Percentiles rank a stretch among this genome's conserved stretches.
phyloP scores from a whole-genome alignment of 2,888 invertebrate species.

The Ypsolopha scabrella region DNA sequence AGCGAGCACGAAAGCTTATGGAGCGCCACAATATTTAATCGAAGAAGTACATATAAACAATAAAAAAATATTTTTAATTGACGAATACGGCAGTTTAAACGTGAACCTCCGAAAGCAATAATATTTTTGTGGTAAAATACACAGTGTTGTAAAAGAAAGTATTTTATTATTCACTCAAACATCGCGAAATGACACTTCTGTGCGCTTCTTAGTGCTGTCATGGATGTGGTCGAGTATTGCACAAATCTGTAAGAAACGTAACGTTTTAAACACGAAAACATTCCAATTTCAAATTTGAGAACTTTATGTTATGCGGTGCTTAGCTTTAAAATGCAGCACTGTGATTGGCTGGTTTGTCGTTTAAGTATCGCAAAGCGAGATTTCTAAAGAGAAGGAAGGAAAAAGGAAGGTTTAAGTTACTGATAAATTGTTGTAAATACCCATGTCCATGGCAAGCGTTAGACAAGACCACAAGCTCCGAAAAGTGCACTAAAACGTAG shows the following conservation, averaged over 20 bases:
- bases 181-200: slow-evolving; percentile 26
- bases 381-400: no score
- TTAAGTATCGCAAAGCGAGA: no score
- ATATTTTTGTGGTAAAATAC: slow-evolving; percentile 60
- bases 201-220: slow-evolving; percentile 7
- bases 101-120: slow-evolving; percentile 60
- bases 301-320: no score
- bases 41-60: slow-evolving; percentile 19
- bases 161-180: slow-evolving; percentile 58
- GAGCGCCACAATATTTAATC: slow-evolving; percentile 36
- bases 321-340: no score
- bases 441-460: slow-evolving; percentile 35
- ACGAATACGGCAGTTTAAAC: slow-evolving; percentile 26
- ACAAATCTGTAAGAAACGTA: not conserved
- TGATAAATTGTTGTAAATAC: slow-evolving; percentile 26
- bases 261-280: no score
- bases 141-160: slow-evolving; percentile 42
- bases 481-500: slow-evolving; percentile 63
- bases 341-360: no score
- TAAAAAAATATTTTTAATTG: slow-evolving; percentile 17
- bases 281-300: no score
- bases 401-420: no score
- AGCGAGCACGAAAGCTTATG: slow-evolving; percentile 62
- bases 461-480: slow-evolving; percentile 66
- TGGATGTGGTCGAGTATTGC: not conserved